Conservation (phyloP, 37 sponge, comb jelly and placozoan genomes). For the Diacarnus erythraeanus region DNA sequence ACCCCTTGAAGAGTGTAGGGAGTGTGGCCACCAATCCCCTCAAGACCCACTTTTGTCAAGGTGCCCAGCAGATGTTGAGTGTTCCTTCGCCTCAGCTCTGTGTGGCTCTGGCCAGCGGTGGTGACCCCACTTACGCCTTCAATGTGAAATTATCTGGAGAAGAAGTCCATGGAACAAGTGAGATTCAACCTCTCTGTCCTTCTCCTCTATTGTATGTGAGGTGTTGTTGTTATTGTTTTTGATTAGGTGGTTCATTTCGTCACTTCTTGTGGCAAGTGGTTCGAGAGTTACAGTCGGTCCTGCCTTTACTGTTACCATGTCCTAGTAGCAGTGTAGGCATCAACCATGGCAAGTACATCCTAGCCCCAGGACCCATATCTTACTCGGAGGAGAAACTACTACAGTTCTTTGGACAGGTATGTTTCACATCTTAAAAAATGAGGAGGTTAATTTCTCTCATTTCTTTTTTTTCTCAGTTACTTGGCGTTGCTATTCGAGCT, state of each 20-base stretch:
- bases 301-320: constrained; percentile 88
- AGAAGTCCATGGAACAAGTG: constrained; percentile 93
- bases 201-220: not conserved
- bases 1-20: constrained; percentile 80
- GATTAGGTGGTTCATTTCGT: constrained; percentile 89
- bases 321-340: constrained; percentile 87
- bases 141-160: constrained; percentile 94
- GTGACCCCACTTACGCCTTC: constrained; percentile 98
- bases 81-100: constrained; percentile 87
- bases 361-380: constrained; percentile 79
- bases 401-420: constrained; percentile 90
- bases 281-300: constrained; percentile 81
- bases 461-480: constrained; percentile 48
- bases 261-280: constrained; percentile 95
- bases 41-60: constrained; percentile 84
- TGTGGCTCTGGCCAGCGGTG: constrained; percentile 89
- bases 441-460: not conserved
- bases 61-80: constrained; percentile 77
- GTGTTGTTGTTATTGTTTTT: not conserved
- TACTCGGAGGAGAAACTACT: constrained; percentile 92
- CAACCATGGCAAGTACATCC: constrained; percentile 89
- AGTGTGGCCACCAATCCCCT: constrained; percentile 34
- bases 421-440: not conserved
- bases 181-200: constrained; percentile 3
- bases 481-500: constrained; percentile 91